A percentile compares a stretch with the other conserved stretches of the same genome.
These are phyloP conservation scores for Chaetura pelagica DNA, from an alignment of 2,113 vertebrate genomes.

Conservation along the genomic window DNA sequence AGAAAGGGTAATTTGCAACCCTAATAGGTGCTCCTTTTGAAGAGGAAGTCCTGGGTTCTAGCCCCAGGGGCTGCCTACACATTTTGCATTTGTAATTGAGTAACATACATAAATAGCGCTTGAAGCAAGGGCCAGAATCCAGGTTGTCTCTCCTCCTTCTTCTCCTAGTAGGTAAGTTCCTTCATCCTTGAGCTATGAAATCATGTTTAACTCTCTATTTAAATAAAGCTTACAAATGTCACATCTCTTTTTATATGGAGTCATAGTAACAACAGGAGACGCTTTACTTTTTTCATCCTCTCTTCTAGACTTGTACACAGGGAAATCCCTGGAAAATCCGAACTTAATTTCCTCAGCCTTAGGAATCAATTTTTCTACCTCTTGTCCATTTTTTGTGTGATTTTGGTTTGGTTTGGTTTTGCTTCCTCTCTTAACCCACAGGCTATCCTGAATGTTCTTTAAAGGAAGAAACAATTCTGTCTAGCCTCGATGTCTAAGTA, in stretches of 20 bases:
- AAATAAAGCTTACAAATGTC: constrained; percentile 6
- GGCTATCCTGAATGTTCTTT: not conserved
- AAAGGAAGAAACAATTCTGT: not conserved
- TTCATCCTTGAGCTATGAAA: constrained; percentile 41
- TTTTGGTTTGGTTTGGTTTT: not conserved
- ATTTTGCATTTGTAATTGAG: constrained; percentile 53
- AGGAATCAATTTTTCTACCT: not conserved
- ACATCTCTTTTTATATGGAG: not conserved
- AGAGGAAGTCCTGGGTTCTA: constrained; percentile 43
- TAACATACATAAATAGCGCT: constrained; percentile 37
- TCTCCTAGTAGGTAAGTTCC: not conserved
- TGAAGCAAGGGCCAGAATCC: constrained; percentile 23
- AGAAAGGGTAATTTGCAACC: constrained; percentile 53
- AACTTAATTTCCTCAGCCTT: not conserved
- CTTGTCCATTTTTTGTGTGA: not conserved
- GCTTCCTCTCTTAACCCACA: not conserved
- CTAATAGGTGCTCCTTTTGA: constrained; percentile 45
- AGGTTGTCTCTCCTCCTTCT: constrained; percentile 7
- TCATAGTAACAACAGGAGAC: not conserved
- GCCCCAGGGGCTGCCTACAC: constrained; percentile 47
- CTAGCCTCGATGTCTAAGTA: not conserved
- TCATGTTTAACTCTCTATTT: not conserved
- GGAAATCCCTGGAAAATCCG: not conserved
- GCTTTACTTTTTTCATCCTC: not conserved
- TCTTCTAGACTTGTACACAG: not conserved